These are phyloP conservation scores for Scaptomyza cyrtandrae DNA, from an alignment of 2,888 invertebrate genomes.

Conservation along the genomic window DNA sequence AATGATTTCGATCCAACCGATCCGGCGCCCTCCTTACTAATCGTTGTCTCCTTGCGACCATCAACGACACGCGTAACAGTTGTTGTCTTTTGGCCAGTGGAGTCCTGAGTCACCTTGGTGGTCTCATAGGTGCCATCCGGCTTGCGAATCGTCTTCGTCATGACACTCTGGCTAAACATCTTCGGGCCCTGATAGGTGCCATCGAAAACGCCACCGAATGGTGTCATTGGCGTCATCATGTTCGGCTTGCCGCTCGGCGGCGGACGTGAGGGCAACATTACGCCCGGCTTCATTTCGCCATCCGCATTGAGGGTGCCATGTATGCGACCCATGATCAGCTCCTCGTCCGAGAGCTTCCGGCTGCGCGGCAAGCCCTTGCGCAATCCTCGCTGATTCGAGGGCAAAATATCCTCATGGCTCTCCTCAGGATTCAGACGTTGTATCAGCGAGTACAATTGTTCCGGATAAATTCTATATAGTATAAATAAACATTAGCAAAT, in stretches of 20 bases:
- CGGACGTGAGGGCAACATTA: slow-evolving; percentile 53
- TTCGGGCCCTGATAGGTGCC: slow-evolving; percentile 83
- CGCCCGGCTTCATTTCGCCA: slow-evolving; percentile 60
- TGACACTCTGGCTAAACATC: slow-evolving; percentile 86
- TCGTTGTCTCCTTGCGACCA: slow-evolving; percentile 82
- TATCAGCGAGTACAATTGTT: slow-evolving; percentile 83
- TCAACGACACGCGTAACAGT: slow-evolving; percentile 85
- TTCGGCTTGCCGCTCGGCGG: slow-evolving; percentile 75
- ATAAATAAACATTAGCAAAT: no score
- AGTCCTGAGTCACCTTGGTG: slow-evolving; percentile 86
- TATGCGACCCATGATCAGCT: slow-evolving; percentile 83
- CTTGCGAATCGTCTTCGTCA: slow-evolving; percentile 85
- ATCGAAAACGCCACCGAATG: slow-evolving; percentile 83
- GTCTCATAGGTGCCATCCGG: slow-evolving; percentile 87
- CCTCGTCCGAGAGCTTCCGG: slow-evolving; percentile 81
- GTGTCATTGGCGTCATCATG: slow-evolving; percentile 78
- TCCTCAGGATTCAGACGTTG: slow-evolving; percentile 81
- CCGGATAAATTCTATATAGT: slow-evolving; percentile 81
- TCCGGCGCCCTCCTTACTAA: slow-evolving; percentile 65
- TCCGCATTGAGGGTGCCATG: slow-evolving; percentile 82
- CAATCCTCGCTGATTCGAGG: slow-evolving; percentile 71
- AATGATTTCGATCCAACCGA: slow-evolving; percentile 6
- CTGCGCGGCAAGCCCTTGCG: slow-evolving; percentile 32
- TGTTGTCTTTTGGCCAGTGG: slow-evolving; percentile 87
- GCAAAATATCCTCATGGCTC: slow-evolving; percentile 73